A percentile compares a stretch with the other conserved stretches of the same genome.
Evolutionary conservation across 2,113 vertebrate species (phyloP).

Genomic region (Opisthocomus hoazin): DNA sequence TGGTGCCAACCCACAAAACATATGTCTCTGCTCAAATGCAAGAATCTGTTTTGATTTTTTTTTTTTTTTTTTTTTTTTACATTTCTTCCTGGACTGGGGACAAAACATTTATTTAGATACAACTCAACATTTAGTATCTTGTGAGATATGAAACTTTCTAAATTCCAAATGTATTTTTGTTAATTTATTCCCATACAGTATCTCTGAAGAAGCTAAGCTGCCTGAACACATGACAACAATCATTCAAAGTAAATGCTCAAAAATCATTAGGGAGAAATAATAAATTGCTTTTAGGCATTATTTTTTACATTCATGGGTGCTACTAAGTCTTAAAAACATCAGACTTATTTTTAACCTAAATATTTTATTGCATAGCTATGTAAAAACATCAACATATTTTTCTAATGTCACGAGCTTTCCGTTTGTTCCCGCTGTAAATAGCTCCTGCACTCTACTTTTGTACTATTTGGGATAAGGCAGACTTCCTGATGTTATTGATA

Average conservation of each 20-base stretch:
- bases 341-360: background rate
- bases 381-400: background rate
- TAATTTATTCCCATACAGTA: background rate
- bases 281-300: background rate
- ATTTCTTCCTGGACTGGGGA: slow-evolving; percentile 14
- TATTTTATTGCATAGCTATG: background rate
- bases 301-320: background rate
- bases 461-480: background rate
- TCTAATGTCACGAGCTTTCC: background rate
- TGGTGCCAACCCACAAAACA: slow-evolving; percentile 65
- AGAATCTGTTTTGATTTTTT: slow-evolving; percentile 34
- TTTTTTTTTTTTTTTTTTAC: background rate
- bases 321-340: background rate
- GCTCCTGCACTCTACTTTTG: background rate
- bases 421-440: background rate
- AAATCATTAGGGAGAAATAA: background rate
- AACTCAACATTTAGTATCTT: background rate
- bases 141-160: background rate
- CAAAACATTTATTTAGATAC: slow-evolving; percentile 27
- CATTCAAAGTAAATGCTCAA: background rate
- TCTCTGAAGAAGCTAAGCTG: background rate
- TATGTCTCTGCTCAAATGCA: slow-evolving; percentile 62
- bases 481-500: background rate
- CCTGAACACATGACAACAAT: background rate
- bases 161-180: background rate